Base-by-base conservation (phyloP, 2,888 invertebrate species). In the Myopa testacea region DNA sequence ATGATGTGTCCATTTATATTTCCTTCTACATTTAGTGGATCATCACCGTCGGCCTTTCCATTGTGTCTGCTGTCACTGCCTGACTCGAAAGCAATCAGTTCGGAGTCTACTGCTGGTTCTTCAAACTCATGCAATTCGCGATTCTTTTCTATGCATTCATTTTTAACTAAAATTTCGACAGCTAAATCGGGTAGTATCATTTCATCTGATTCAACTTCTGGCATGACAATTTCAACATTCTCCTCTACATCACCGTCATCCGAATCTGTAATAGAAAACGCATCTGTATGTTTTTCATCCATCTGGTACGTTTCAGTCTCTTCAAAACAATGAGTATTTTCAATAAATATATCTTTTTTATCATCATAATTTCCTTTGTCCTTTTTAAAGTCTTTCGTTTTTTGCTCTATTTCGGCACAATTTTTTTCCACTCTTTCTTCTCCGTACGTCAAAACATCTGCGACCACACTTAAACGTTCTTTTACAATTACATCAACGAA, bases 171-270 rank as follows among this genome's bases (percentile, higher is more conserved):
- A 14, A 26, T 4, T 65, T 38, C 34, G 34, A 14, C 34, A 8
- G 78, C 80, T 34, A 79, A 78, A 75, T 83, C 82, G 4, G 80
- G 80, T 34, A 81, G 62, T 69, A 81, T 79, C 77, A 79, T 78
- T 78, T 81, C 80, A 58, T 81, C 81, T 19, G 80, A 79, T 69
- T 79, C 81, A 1, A 70, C 71, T 58, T 75, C 81, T 50, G 83
- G 82, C 8, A 82, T 78, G 62, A 83, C 78, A 63, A 82, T 76
- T 62, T 82, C 82, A 6, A 81, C 78, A 37, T 80, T 80, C 69
- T 80, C 80, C 34, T 62, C 76, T 71, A 76, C 69, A 34, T 78
- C 78, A 68, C 77, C 79, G 75, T 78, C 80, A 72, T 79, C 79
- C 52, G 79, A 81, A 45, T 78, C 78, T 6, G 72, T 62, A 34